Percentiles rank a stretch among this genome's conserved stretches.
phyloP scores from a whole-genome alignment of 2,113 vertebrate genomes.

The Catagonus wagneri region DNA sequence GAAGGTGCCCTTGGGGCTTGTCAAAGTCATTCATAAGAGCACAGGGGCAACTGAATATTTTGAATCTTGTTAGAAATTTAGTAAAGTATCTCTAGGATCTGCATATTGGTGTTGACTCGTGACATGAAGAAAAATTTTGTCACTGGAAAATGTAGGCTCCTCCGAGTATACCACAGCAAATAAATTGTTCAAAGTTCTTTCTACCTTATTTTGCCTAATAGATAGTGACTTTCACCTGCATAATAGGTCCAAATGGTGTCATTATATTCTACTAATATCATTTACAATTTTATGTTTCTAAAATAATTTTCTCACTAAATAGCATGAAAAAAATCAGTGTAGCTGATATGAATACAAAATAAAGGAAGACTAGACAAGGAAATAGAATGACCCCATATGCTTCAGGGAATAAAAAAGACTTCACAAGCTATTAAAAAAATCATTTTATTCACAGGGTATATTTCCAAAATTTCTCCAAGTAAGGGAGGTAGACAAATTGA shows the following conservation, averaged over 20 bases:
- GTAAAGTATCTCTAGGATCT: background rate
- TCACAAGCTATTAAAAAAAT: conserved; percentile 63
- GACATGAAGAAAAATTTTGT: background rate
- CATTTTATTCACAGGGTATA: conserved; percentile 78
- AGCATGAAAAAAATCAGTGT: background rate
- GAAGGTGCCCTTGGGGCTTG: background rate
- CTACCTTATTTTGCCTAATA: background rate
- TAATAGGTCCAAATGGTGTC: background rate
- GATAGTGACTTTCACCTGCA: background rate
- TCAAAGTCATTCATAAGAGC: conserved; percentile 50
- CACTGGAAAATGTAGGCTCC: background rate
- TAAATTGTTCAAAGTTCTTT: background rate
- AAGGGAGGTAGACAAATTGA: conserved; percentile 82
- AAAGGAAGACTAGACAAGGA: background rate
- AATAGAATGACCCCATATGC: background rate
- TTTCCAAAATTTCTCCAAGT: conserved; percentile 77
- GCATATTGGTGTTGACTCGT: background rate
- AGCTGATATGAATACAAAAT: background rate
- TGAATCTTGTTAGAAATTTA: background rate
- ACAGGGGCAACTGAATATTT: conserved; percentile 18
- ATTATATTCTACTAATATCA: background rate
- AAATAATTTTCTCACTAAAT: conserved; percentile 27
- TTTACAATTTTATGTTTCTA: conserved; percentile 46
- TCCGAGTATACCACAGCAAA: background rate
- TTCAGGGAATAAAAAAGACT: conserved; percentile 64